Evolutionary conservation across 2,113 vertebrate genomes (phyloP), one percentile per base, ranked within the genome.

Genomic region (Pachycephala philippinensis): DNA sequence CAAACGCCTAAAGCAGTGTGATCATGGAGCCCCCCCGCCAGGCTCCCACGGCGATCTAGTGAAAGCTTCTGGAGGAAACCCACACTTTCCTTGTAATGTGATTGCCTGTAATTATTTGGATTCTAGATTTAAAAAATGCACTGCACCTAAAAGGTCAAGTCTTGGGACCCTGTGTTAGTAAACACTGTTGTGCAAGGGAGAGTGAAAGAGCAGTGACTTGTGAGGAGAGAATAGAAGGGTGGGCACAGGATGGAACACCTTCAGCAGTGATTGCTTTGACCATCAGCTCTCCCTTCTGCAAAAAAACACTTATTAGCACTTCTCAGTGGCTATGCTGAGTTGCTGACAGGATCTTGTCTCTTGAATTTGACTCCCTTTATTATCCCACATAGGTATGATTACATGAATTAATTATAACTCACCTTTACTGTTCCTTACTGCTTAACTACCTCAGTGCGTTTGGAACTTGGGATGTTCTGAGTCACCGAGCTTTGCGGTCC

Each of bases 291-390:
- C 45, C 12, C 31, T 52, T 89, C 47, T 87, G 39, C 65, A 35
- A 14, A 53, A 45, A 14, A 81, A 31, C 16, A 8, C 11, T 3
- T 88, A 3, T 8, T 71, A 65, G n/a, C 54, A 28, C 27, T 69
- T 91, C 59, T 83, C 35, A 42, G 53, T 61, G 88, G 61, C 61
- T 76, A 1, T 47, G 35, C 66, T 42, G 66, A 86, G 42, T 65
- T 83, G 35, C 59, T 91, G 84, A 54, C 54, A 59, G 37, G 54
- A 57, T 64, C 53, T 91, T 87, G 39, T 74, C 52, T 85, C 89
- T 93, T 66, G 83, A 28, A 88, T 90, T 83, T 84, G 42, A 49
- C 26, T 87, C 59, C 22, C 21, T 70, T 86, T 90, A 54, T 64
- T 86, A 54, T 42, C 27, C 24, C 30, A 81, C 22, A 9, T 59